Percentiles rank a stretch among this genome's conserved stretches.
phyloP scores from a whole-genome alignment of 2,113 vertebrate species.

The Vidua chalybeata region DNA sequence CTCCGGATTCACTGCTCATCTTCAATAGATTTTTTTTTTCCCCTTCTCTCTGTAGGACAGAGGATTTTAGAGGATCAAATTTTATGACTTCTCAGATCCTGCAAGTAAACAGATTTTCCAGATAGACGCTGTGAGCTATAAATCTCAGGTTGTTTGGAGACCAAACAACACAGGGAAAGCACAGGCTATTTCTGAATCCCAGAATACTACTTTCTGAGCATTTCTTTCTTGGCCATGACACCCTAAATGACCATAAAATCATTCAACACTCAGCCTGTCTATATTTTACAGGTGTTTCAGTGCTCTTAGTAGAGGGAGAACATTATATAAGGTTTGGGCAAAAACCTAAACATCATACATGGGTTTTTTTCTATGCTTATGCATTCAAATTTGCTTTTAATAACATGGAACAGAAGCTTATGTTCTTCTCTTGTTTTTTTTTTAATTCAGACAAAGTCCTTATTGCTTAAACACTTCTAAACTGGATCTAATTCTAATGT shows the following conservation, averaged over 20 bases:
- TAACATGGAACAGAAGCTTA: not conserved
- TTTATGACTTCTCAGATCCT: not conserved
- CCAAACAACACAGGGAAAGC: not conserved
- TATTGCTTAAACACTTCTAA: not conserved
- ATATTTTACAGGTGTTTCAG: not conserved
- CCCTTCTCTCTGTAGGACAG: not conserved
- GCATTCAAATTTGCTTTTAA: not conserved
- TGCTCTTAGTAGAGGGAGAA: not conserved
- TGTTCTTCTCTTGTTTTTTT: not conserved
- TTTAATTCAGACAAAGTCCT: not conserved
- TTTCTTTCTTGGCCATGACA: not conserved
- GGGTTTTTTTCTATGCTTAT: not conserved
- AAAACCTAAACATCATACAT: not conserved
- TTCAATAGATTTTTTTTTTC: not conserved
- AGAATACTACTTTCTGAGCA: not conserved
- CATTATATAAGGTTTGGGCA: not conserved
- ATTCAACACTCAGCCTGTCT: not conserved
- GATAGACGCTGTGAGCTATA: not conserved
- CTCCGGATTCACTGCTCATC: not conserved
- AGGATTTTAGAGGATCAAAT: conserved; percentile 22
- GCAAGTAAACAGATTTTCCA: not conserved
- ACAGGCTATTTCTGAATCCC: not conserved
- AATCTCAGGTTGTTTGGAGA: not conserved
- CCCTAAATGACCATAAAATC: not conserved
- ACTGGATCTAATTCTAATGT: not conserved